Evolutionary conservation across 1,140 invertebrate genomes (phyloP), one percentile per base, ranked within the genome.

Genomic region (Dufourea novaeangliae): DNA sequence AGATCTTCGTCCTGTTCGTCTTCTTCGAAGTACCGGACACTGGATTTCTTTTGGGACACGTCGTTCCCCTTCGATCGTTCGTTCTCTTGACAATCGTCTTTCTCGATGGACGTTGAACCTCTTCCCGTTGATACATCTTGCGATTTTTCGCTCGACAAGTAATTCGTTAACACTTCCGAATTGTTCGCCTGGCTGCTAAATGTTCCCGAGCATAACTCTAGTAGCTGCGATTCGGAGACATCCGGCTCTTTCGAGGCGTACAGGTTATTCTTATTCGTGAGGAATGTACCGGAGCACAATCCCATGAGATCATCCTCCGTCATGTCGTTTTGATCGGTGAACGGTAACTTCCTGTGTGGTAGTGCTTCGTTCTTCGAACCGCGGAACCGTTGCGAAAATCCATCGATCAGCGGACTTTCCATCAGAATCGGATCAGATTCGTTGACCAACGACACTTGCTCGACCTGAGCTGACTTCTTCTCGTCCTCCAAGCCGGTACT

Each of bases 211-310:
- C 88, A 90, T 14, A 91, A 52, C 37, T 80, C 83, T 12, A 88
- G 41, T 12, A 91, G 69, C 54, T 91, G 89, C 0, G 88, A 88
- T 14, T 88, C 87, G 6, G 86, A 81, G 14, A 84, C 57, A 54
- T 82, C 64, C 2, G 12, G 37, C 46, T 68, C 64, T 11, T 52
- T 68, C 2, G 12, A n/a, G 20, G 56, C 52, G 56, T 64, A 44
- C 0, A 71, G 22, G 0, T 34, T 27, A 12, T 5, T 2, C 1
- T 41, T 50, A 32, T 56, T 11, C 1, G 80, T 90, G 79, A 78
- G 74, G 83, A 94, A 94, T 79, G 88, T 91, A 1, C 93, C 93
- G 0, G 94, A 94, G 85, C 93, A 94, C n/a, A 94, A 80, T 10
- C 88, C 90, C 14, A 94, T 80, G 14, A 94, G 78, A 59, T 94